These are phyloP conservation scores for Myripristis jacobus DNA, from an alignment of 2,797 vertebrate genomes.

Conservation along the genomic window DNA sequence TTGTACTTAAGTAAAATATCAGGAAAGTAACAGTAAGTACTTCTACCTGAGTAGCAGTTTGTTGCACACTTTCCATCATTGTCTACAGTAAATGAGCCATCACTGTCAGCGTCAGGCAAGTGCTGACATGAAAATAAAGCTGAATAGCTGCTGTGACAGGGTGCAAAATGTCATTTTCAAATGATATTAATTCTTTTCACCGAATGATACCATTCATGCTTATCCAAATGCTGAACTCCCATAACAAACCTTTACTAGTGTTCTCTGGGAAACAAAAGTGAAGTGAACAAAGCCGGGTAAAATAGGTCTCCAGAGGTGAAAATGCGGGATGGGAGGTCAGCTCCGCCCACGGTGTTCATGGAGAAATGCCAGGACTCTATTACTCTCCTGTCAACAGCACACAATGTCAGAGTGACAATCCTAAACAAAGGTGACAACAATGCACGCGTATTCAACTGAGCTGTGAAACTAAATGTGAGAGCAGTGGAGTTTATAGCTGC, in stretches of 20 bases:
- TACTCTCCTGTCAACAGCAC: constrained; percentile 64
- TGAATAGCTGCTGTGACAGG: constrained; percentile 23
- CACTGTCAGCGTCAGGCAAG: constrained; percentile 15
- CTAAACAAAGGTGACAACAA: constrained; percentile 71
- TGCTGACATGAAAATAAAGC: constrained; percentile 36
- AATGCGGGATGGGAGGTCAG: constrained; percentile 66
- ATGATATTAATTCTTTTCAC: background rate
- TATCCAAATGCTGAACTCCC: constrained; percentile 23
- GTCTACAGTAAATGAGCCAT: constrained; percentile 24
- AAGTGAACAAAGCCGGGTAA: constrained; percentile 30
- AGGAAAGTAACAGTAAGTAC: no score
- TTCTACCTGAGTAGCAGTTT: no score
- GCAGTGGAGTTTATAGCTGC: constrained; percentile 20
- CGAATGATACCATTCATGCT: constrained; percentile 28
- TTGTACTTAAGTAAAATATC: no score
- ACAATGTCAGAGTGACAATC: constrained; percentile 72
- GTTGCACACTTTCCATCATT: no score
- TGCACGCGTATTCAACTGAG: constrained; percentile 51
- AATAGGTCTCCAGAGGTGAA: constrained; percentile 45
- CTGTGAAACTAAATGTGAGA: constrained; percentile 33
- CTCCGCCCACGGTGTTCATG: constrained; percentile 65
- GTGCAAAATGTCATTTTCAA: constrained; percentile 24
- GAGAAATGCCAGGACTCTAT: constrained; percentile 71
- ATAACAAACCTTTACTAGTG: background rate
- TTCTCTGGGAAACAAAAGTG: background rate